A percentile compares a stretch with the other conserved stretches of the same genome.
These are phyloP conservation scores for Calameuta pallipes DNA, from an alignment of 2,888 invertebrate species.

Conservation along the genomic window DNA sequence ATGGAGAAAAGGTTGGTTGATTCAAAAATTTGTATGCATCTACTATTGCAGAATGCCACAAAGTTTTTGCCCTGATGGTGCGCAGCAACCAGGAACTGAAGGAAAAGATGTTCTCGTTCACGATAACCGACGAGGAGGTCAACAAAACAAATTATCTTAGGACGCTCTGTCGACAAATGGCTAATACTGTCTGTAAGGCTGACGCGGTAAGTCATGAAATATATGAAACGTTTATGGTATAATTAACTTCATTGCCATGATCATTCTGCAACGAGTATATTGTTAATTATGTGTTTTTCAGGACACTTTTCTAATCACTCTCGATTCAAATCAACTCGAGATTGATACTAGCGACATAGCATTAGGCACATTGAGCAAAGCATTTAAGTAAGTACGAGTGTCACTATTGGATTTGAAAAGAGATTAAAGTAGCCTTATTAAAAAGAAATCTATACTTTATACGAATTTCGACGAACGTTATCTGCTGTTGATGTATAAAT, in stretches of 20 bases:
- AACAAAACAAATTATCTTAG: slow-evolving; percentile 86
- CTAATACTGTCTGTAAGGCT: slow-evolving; percentile 91
- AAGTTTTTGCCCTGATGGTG: slow-evolving; percentile 90
- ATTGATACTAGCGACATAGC: slow-evolving; percentile 90
- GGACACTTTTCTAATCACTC: slow-evolving; percentile 83
- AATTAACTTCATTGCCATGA: slow-evolving; percentile 14
- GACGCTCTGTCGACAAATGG: slow-evolving; percentile 89
- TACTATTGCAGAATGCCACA: slow-evolving; percentile 78
- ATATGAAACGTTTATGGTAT: background rate
- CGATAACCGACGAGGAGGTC: slow-evolving; percentile 84
- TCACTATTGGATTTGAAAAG: background rate
- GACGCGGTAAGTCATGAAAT: slow-evolving; percentile 83
- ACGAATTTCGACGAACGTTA: slow-evolving; percentile 7
- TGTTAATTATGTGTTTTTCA: slow-evolving; percentile 49
- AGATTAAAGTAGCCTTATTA: background rate
- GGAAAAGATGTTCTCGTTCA: slow-evolving; percentile 89
- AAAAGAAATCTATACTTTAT: background rate
- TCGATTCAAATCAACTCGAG: slow-evolving; percentile 86
- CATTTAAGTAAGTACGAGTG: slow-evolving; percentile 75
- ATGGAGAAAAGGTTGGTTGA: background rate
- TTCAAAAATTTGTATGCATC: background rate
- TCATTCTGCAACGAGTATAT: background rate
- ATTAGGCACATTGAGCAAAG: slow-evolving; percentile 89
- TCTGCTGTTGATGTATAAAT: slow-evolving; percentile 13
- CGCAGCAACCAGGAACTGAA: slow-evolving; percentile 87